Evolutionary conservation across 2,797 vertebrate genomes (phyloP).

Genomic region (Rhodeus uyekii): DNA sequence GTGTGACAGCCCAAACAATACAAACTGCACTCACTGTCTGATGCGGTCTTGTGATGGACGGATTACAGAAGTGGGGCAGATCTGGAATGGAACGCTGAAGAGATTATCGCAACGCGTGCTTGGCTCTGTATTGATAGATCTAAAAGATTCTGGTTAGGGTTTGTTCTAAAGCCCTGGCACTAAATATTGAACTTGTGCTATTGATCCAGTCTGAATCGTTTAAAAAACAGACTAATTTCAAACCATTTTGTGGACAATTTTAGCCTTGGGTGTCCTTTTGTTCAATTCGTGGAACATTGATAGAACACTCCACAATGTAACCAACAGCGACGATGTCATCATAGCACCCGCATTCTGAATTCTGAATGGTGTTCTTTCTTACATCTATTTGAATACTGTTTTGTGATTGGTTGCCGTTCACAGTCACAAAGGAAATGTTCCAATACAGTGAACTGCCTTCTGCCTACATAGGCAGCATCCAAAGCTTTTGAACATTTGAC

Average conservation of each 20-base stretch:
- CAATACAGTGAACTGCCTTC: background rate
- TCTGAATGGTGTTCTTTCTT: background rate
- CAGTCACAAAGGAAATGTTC: background rate
- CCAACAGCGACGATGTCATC: background rate
- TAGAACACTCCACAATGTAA: background rate
- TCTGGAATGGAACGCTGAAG: conserved; percentile 15
- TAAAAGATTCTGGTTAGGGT: conserved; percentile 9
- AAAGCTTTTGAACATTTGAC: background rate
- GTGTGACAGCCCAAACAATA: background rate
- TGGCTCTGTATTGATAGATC: conserved; percentile 9
- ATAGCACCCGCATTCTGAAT: background rate
- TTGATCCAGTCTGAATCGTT: background rate
- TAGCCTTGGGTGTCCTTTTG: background rate
- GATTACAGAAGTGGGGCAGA: conserved; percentile 29
- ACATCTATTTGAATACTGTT: background rate
- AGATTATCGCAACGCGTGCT: background rate
- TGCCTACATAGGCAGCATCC: background rate
- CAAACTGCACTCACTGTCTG: background rate
- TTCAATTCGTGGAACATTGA: background rate
- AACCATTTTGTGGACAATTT: background rate
- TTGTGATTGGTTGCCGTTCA: background rate
- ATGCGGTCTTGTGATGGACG: background rate
- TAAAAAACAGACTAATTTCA: background rate
- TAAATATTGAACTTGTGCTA: background rate
- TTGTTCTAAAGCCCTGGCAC: background rate